Evolutionary conservation across 2,113 vertebrate genomes (phyloP), one percentile per base, ranked within the genome.

Genomic region (Globicephala melas): DNA sequence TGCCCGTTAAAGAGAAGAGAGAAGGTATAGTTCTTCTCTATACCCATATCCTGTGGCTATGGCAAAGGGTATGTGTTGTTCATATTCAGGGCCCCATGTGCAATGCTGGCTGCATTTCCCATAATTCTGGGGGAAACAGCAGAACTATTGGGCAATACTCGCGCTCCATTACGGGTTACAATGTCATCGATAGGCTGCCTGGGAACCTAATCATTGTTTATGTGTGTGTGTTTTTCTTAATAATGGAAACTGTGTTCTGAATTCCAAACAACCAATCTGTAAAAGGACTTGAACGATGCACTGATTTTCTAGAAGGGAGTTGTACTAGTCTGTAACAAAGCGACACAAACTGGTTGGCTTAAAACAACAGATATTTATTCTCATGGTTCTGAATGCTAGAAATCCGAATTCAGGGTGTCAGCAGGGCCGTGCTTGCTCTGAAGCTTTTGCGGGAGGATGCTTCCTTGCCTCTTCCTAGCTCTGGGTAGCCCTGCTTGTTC

Each of bases 401-500:
- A 77, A 77, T 50, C 47, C 17, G 18, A 50, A 21, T 28, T 20
- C 73, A 76, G 31, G 73, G 28, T 77, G 44, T 50, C 74, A 7
- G 44, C 44, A 77, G 44, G 74, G 31, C 44, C 8, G 5, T 77
- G 74, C 44, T 28, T 15, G 47, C 60, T 36, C 18, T 4, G 2
- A 11, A 33, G 8, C 11, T 10, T 25, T 26, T 0, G 0, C 6
- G 5, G 1, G 8, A 12, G 3, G 60, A 1, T 2, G 28, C 8
- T 6, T 44, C 36, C 12, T 77, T 68, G 50, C 25, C 33, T 33
- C 15, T 60, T 41, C 62, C 62, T 33, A 82, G n/a, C 74, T 13
- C 25, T 33, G 25, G 36, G 50, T 21, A 17, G 4, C 44, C 58
- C 0, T 10, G 0, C 21, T 2, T 12, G 15, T 38, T 36, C 10